Evolutionary conservation across 2,888 invertebrate species (phyloP), one percentile per base, ranked within the genome.

Genomic region (Ichneumon xanthorius): DNA sequence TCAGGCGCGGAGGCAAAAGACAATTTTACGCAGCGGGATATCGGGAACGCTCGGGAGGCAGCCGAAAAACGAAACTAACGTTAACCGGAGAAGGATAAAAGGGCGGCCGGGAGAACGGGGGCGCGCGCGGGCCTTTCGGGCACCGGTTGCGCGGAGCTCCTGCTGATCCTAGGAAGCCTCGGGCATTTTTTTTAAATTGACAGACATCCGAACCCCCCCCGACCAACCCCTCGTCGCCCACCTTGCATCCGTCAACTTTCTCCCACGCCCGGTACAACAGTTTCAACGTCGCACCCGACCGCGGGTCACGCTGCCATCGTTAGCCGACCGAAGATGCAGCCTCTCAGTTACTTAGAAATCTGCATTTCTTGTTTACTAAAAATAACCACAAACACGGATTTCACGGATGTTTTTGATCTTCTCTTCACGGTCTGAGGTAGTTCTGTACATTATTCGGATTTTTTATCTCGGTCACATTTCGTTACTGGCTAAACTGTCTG

Each of bases 1-100:
- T 91, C 90, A 88, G 89, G 90, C 90, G 91, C 92, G 89, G 93
- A 93, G 93, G 93, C 93, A 93, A 93, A 93, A 94, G 93, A 93
- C 94, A 93, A 94, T 94, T 93, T 94, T 93, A 92, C 93, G 90
- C 93, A 93, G 94, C 94, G 90, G 93, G 93, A 89, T 85, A 88
- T 85, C 89, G 85, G 82, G 82, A 85, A 80, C 83, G 33, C 85
- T 85, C 80, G 85, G 82, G 80, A 68, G 81, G 73, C 68, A 79
- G 67, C 58, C 68, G 61, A 63, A 63, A 63, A 78, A 71, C 79
- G 80, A 65, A 76, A 82, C 75, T 16, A 70, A 50, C 61, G 61
- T 63, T 63, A 75, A 75, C 75, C 76, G 80, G 71, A 71, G 75
- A 37, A 85, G 85, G 61, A 85, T 85, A 80, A 85, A 75, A 80